A percentile compares a stretch with the other conserved stretches of the same genome.
phyloP scores from a whole-genome alignment of 2,888 invertebrate genomes.

The Drosophila siamana region DNA sequence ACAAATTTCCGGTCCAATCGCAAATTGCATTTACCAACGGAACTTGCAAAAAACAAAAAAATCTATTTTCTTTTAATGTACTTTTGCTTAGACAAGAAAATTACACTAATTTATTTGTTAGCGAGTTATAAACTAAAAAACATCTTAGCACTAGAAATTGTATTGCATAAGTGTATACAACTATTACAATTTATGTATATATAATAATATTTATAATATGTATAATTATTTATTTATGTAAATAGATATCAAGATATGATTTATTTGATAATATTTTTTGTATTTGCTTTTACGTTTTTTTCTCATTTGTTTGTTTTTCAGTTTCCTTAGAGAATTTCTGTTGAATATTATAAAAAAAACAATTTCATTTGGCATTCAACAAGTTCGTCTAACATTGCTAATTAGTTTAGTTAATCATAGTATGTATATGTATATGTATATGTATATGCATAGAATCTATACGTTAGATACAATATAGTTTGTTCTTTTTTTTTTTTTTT shows the following conservation, averaged over 20 bases:
- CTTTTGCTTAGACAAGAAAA: constrained; percentile 64
- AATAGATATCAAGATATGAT: constrained; percentile 30
- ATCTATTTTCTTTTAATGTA: constrained; percentile 44
- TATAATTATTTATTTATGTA: constrained; percentile 24
- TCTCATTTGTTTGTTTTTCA: constrained; percentile 1
- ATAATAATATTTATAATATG: constrained; percentile 12
- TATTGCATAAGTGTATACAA: constrained; percentile 62
- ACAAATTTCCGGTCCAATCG: constrained; percentile 47
- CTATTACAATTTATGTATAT: constrained; percentile 49
- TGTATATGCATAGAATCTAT: constrained; percentile 39
- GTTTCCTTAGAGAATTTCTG: constrained; percentile 43
- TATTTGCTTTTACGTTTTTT: constrained; percentile 34
- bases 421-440: constrained; percentile 33
- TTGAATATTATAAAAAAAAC: constrained; percentile 62
- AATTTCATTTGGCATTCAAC: constrained; percentile 77
- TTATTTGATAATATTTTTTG: constrained; percentile 38
- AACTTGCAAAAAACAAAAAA: constrained; percentile 57
- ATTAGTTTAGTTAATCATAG: constrained; percentile 31
- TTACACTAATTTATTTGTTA: constrained; percentile 75
- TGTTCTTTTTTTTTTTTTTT: constrained; percentile 65
- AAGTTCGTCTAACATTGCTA: constrained; percentile 69
- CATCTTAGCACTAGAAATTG: constrained; percentile 66
- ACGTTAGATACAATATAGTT: constrained; percentile 65
- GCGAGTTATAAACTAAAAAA: constrained; percentile 76
- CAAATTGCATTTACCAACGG: constrained; percentile 49